Evolutionary conservation across 2,888 invertebrate genomes (phyloP).

Genomic region (Chrysina gloriosa): DNA sequence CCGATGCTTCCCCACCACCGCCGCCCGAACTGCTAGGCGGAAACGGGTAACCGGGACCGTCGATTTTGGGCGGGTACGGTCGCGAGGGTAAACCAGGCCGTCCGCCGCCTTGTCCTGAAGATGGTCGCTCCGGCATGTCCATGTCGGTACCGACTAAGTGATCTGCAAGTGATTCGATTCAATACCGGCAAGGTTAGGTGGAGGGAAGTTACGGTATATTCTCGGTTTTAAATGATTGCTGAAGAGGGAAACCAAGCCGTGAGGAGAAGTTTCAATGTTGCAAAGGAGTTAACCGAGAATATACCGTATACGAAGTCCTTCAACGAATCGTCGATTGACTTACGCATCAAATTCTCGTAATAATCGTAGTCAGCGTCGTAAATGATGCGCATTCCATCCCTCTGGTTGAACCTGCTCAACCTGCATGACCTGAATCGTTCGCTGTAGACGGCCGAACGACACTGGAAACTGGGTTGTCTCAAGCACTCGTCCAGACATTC

Average conservation of each 20-base stretch:
- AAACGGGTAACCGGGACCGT: conserved; percentile 46
- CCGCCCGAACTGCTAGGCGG: conserved; percentile 45
- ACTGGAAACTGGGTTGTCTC: conserved; percentile 89
- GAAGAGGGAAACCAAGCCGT: background rate
- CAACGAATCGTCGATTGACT: conserved; percentile 63
- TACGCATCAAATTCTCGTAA: conserved; percentile 93
- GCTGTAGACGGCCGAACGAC: conserved; percentile 89
- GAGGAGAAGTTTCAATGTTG: too few relatives aligned
- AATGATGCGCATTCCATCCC: conserved; percentile 87
- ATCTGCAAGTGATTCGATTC: conserved; percentile 56
- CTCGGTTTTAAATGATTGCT: conserved; percentile 1
- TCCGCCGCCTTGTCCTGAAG: conserved; percentile 44
- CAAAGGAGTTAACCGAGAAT: background rate
- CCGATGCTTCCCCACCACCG: too few relatives aligned
- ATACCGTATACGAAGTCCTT: background rate
- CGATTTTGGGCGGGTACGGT: conserved; percentile 40
- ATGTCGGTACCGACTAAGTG: conserved; percentile 62
- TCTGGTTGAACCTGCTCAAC: conserved; percentile 86
- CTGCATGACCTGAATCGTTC: conserved; percentile 87
- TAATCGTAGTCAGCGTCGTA: conserved; percentile 94
- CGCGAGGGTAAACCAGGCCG: conserved; percentile 44
- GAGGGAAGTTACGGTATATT: conserved; percentile 15
- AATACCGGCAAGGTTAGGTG: conserved; percentile 36
- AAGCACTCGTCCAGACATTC: conserved; percentile 92
- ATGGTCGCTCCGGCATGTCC: conserved; percentile 45